These are phyloP conservation scores for Lordiphosa clarofinis DNA, from an alignment of 1,140 invertebrate genomes.

Conservation along the genomic window DNA sequence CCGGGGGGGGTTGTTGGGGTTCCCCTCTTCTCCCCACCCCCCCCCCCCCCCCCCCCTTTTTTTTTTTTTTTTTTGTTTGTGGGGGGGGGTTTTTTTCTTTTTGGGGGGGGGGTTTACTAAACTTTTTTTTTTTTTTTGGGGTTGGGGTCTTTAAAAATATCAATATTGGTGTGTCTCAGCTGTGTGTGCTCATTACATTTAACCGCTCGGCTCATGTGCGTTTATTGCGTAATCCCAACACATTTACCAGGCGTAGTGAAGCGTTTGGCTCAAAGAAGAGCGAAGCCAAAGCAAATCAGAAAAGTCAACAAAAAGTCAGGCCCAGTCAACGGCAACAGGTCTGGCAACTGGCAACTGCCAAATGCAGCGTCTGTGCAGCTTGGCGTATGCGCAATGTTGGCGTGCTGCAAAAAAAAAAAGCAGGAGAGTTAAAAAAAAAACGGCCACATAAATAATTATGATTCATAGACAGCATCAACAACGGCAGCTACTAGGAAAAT, in stretches of 20 bases:
- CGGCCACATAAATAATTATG: not conserved
- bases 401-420: constrained; percentile 26
- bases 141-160: no score
- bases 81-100: no score
- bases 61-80: no score
- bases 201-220: constrained; percentile 64
- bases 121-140: no score
- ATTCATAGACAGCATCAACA: not conserved
- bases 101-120: no score
- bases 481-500: no score
- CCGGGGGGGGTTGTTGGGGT: no score
- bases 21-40: no score
- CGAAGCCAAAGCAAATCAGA: constrained; percentile 45
- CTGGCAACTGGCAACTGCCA: constrained; percentile 30
- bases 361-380: constrained; percentile 50
- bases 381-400: constrained; percentile 42
- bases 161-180: constrained; percentile 62
- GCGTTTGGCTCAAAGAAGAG: constrained; percentile 58
- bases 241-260: constrained; percentile 69
- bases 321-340: constrained; percentile 15
- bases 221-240: constrained; percentile 64
- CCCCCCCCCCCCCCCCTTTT: no score
- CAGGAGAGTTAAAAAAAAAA: no score
- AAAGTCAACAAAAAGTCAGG: constrained; percentile 68
- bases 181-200: constrained; percentile 56